Evolutionary conservation across 1,140 invertebrate species (phyloP), one percentile per base, ranked within the genome.

Genomic region (Drosophila gunungcola): DNA sequence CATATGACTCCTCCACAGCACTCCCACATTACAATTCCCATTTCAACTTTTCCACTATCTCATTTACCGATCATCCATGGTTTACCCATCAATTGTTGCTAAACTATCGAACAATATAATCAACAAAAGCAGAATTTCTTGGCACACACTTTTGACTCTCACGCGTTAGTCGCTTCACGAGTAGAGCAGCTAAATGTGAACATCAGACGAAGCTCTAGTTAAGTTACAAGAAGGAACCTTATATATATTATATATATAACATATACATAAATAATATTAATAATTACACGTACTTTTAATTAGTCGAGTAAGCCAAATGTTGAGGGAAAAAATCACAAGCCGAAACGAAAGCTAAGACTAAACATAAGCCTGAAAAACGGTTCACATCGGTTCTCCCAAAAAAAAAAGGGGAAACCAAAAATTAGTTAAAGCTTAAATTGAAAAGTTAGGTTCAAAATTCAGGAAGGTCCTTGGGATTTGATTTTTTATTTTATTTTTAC

Each of bases 131-230:
- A 67, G 53, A 80, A 72, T 41, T 77, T 64, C 48, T 78, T 80
- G 79, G 81, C 86, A 90, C 72, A 90, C 85, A 83, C 80, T 79
- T 83, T 89, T 79, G 64, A 83, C 72, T 79, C 83, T 88, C 82
- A 76, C 82, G 78, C 82, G 52, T 79, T 68, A 80, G 61, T 67
- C 67, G 65, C 79, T 82, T 72, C 57, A 80, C 58, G 45, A 16
- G 43, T 64, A 52, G 49, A 73, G 56, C 42, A 60, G 34, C 80
- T 51, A 70, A 69, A 67, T 51, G 53, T 49, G 63, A 72, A 65
- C 51, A 60, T 46, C 55, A 61, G 43, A 29, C 62, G 36, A 68
- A 68, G 57, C 43, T 46, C 51, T 53, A 78, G 48, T 41, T 81
- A 62, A 73, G 45, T 48, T 72, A 70, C 42, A 41, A 43, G 53